phyloP scores from a whole-genome alignment of 2,797 vertebrate species.

The Enteromius fasciolatus region DNA sequence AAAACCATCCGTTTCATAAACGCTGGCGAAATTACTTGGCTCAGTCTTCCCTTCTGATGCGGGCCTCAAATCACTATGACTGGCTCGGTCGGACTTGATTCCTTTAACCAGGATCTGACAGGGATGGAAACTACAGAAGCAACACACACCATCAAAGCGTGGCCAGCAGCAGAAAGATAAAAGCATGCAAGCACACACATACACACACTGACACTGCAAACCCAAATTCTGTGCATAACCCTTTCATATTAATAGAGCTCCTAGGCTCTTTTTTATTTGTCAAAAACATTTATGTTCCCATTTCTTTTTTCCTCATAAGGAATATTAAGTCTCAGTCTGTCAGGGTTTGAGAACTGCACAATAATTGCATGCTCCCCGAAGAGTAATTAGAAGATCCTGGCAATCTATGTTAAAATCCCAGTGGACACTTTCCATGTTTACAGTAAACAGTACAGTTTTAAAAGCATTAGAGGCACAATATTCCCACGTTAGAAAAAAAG shows the following conservation, averaged over 20 bases:
- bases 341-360: background rate
- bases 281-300: constrained; percentile 29
- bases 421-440: constrained; percentile 8
- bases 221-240: constrained; percentile 16
- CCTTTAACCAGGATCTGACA: constrained; percentile 27
- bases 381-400: constrained; percentile 10
- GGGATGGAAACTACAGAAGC: constrained; percentile 17
- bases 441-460: background rate
- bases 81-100: constrained; percentile 46
- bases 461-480: background rate
- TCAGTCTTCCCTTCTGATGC: constrained; percentile 55
- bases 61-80: constrained; percentile 46
- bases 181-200: constrained; percentile 23
- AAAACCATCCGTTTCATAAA: constrained; percentile 69
- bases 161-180: constrained; percentile 53
- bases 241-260: constrained; percentile 35
- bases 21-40: constrained; percentile 53
- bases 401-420: background rate
- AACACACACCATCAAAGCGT: constrained; percentile 43
- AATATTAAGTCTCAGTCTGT: constrained; percentile 19
- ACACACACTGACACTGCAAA: constrained; percentile 39
- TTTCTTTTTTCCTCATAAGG: constrained; percentile 1
- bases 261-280: constrained; percentile 13
- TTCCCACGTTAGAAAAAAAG: background rate
- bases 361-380: background rate